Evolutionary conservation across 1,140 invertebrate species (phyloP).

Genomic region (Neodiprion lecontei): DNA sequence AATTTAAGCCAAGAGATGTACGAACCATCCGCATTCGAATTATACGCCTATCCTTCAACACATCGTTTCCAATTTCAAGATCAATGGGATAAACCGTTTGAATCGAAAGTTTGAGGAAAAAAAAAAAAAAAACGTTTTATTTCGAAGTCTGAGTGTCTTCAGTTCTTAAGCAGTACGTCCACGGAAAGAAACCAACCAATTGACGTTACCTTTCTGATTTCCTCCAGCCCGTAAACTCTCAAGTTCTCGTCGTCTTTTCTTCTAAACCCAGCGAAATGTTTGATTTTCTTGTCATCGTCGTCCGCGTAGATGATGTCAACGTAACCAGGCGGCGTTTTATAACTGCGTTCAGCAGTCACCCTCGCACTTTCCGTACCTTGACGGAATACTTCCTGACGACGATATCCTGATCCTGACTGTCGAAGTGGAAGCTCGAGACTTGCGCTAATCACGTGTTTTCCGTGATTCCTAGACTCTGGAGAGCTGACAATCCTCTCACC

Average conservation of each 20-base stretch:
- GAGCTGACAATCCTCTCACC: background rate
- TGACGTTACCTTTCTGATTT: slow-evolving; percentile 43
- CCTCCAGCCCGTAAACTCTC: slow-evolving; percentile 43
- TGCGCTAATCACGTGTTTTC: background rate
- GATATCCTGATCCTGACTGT: too few species aligned
- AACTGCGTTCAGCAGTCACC: background rate
- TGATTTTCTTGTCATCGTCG: slow-evolving; percentile 31
- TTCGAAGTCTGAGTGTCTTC: too few species aligned
- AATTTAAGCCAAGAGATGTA: too few species aligned
- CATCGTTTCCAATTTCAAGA: too few species aligned
- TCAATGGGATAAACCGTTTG: too few species aligned
- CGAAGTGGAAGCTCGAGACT: background rate
- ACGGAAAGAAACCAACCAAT: background rate
- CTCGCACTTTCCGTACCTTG: background rate
- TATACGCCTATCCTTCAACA: too few species aligned
- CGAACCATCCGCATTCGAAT: too few species aligned
- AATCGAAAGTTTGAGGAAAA: too few species aligned
- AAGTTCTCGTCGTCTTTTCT: slow-evolving; percentile 32
- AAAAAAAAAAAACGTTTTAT: too few species aligned
- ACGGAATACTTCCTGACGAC: background rate
- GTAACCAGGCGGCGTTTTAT: slow-evolving; percentile 34
- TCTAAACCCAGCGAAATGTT: slow-evolving; percentile 45
- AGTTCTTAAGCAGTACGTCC: too few species aligned
- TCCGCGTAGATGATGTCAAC: slow-evolving; percentile 55
- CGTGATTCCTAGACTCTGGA: background rate